Evolutionary conservation across 2,888 invertebrate genomes (phyloP), one percentile per base, ranked within the genome.

Genomic region (Anaspis maculata): DNA sequence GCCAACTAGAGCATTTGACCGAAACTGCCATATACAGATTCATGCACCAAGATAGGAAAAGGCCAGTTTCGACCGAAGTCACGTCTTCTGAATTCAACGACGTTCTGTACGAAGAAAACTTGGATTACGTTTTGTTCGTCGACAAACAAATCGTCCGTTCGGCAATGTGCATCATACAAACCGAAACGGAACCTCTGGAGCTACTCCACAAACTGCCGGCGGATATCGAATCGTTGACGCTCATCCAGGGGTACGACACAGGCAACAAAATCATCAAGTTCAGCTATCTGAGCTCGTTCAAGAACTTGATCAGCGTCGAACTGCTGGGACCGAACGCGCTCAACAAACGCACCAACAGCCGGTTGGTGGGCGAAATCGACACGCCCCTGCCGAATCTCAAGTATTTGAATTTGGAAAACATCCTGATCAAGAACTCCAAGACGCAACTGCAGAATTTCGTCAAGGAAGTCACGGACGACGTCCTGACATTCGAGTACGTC

Each of bases 281-380:
- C n/a, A 59, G 65, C 30, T 60, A 67, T 32, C 59, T 74, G 27
- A 52, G 62, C 34, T 57, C 61, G 36, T 70, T 75, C 32, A 51
- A 62, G 25, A 69, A 74, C 38, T 58, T 81, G 21, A 61, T 67
- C 44, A 74, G 73, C 2, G 55, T 80, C 25, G 78, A 79, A 52
- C 62, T 80, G 27, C 71, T 77, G 39, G 79, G 79, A 4, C 67
- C 62, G 2, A 66, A 66, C 43, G 52, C 59, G 23, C 44, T 56
- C 15, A 50, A 51, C 26, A 49, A 52, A 41, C 45, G 49, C 29
- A 42, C 42, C 13, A 50, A 50, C 28, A 57, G 57, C 32, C 60
- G 62, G 15, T 57, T 72, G 13, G 56, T 64, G 22, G 59, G 71
- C 30, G 61, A 69, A 30, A 67, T 74, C 23, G 72, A 73, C 47